Base-by-base conservation (phyloP, 1,140 invertebrate genomes). In the Aporrectodea caliginosa region DNA sequence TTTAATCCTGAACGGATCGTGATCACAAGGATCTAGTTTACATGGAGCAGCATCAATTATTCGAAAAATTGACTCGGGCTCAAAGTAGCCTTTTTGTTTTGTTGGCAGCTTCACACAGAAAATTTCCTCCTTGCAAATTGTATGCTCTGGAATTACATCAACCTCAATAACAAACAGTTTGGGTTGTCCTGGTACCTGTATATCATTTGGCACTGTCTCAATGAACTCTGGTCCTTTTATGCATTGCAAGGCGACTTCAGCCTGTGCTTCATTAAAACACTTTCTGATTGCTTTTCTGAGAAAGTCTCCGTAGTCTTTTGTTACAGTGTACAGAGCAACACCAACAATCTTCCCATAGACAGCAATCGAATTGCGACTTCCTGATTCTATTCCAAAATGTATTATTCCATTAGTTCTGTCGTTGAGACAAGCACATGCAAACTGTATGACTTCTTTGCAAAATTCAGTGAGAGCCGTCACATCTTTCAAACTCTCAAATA, bases 331-430 rank as follows among this genome's bases (percentile, higher is more conserved):
- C 32, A 78, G 27, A 71, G 1, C 14, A 0, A 71, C 70, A n/a
- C 58, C 69, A n/a, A 78, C 1, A 71, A 70, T 33, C 22, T 78
- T 69, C 16, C 32, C 77, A 71, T 69, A 12, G n/a, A 12, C 43
- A 12, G 43, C 43, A 22, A 12, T 22, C 6, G 22, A 6, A 58
- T 22, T 58, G 43, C 6, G 22, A 58, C 27, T 72, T n/a, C 27
- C 70, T 27, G 70, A 27, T 12, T 6, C n/a, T 30, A 78, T 35
- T 32, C 77, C 77, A 72, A 78, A 78, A 43, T 78, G 35, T 22
- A 78, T 31, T 6, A 69, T 78, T 33, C 68, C 77, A 71, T 78
- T 78, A 16, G 27, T 70, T 78, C 77, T 27, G 30, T 78, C 77
- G 34, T 78, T 78, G 32, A 78, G 35, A 30, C 77, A 78, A 31